These are phyloP conservation scores for Cossypha polioptera DNA, from an alignment of 2,797 vertebrate species.

Conservation along the genomic window DNA sequence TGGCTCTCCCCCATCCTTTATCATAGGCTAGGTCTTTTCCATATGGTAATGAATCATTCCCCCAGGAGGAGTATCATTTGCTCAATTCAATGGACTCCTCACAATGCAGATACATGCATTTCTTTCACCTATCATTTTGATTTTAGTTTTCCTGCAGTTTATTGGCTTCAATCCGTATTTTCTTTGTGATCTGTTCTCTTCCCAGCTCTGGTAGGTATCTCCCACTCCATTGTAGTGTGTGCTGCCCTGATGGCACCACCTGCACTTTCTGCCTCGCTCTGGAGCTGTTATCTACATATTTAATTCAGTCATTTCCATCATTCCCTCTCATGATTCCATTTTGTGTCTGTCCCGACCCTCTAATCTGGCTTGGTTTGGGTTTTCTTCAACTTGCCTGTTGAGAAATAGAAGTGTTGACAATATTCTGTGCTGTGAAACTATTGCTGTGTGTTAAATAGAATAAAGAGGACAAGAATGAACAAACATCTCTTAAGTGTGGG, in stretches of 20 bases:
- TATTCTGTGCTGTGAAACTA: background rate
- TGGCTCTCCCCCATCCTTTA: slow-evolving; percentile 7
- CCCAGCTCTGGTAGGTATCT: background rate
- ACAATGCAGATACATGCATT: slow-evolving; percentile 43
- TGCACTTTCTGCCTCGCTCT: background rate
- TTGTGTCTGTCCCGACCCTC: background rate
- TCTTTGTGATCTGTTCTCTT: slow-evolving; percentile 18
- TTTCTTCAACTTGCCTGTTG: slow-evolving; percentile 26
- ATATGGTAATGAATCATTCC: slow-evolving; percentile 57
- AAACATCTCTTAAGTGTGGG: background rate
- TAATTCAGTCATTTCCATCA: background rate
- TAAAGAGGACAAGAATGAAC: background rate
- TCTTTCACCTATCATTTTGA: slow-evolving; percentile 49
- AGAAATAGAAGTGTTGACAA: slow-evolving; percentile 3
- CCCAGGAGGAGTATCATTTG: slow-evolving; percentile 43
- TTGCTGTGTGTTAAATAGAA: background rate
- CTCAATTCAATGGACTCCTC: slow-evolving; percentile 34
- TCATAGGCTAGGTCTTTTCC: slow-evolving; percentile 33
- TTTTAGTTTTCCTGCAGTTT: slow-evolving; percentile 46
- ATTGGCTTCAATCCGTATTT: slow-evolving; percentile 13
- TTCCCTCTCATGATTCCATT: background rate
- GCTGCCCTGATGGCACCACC: background rate
- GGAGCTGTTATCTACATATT: background rate
- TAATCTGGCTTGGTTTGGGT: background rate
- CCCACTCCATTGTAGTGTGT: background rate